phyloP scores from a whole-genome alignment of 2,888 invertebrate species.

The Hanleya hanleyi region DNA sequence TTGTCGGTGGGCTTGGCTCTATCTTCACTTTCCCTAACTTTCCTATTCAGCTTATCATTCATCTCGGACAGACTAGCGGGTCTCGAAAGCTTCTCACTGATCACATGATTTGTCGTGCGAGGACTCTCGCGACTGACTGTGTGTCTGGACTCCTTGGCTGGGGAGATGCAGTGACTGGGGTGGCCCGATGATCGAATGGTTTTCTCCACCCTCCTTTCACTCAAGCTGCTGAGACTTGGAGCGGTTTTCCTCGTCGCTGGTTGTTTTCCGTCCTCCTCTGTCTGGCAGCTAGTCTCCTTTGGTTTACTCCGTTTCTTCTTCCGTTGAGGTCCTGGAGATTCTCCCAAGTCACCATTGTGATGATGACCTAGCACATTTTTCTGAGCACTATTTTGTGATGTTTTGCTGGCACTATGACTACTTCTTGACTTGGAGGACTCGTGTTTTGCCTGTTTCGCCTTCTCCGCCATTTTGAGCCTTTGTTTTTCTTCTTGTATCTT shows the following conservation, averaged over 20 bases:
- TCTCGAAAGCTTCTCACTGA: not conserved
- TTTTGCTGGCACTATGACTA: not conserved
- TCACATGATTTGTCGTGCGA: not conserved
- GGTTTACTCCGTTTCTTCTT: too few relatives aligned
- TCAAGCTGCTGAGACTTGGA: not conserved
- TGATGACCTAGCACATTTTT: not conserved
- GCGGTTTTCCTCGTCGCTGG: not conserved
- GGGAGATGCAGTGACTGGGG: too few relatives aligned
- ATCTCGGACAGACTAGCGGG: too few relatives aligned
- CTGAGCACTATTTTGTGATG: not conserved
- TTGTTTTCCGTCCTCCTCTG: not conserved
- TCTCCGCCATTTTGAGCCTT: not conserved
- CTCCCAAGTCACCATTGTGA: not conserved
- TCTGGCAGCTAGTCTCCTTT: too few relatives aligned
- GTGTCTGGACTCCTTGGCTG: too few relatives aligned
- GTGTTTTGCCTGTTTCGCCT: not conserved
- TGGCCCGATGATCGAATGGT: too few relatives aligned
- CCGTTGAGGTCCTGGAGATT: not conserved
- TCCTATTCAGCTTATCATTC: too few relatives aligned
- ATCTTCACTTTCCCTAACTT: too few relatives aligned
- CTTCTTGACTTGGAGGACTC: not conserved
- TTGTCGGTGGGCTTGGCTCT: too few relatives aligned
- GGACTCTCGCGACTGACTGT: not conserved
- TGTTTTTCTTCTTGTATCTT: conserved; percentile 43
- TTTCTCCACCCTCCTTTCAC: too few relatives aligned